Percentiles rank a stretch among this genome's conserved stretches.
phyloP scores from a whole-genome alignment of 2,797 vertebrate species.

The Pogoniulus pusillus region DNA sequence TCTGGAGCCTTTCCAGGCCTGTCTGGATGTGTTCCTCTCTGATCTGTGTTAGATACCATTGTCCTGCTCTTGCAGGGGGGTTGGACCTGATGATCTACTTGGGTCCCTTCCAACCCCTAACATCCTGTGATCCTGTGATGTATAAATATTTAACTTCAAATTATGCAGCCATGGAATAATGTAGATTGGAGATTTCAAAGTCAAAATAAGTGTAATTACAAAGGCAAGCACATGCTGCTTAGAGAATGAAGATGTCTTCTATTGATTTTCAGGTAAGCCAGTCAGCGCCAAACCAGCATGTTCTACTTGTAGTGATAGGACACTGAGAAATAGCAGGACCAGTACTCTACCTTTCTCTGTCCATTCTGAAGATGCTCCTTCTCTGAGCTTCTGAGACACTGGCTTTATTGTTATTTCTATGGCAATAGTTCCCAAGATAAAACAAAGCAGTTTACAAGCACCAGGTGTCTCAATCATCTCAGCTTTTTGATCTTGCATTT shows the following conservation, averaged over 20 bases:
- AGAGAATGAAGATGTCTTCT: not conserved
- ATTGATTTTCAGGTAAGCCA: not conserved
- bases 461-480: not conserved
- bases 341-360: not conserved
- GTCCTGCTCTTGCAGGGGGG: too few relatives aligned
- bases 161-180: conserved; percentile 23
- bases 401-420: not conserved
- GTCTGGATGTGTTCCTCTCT: too few relatives aligned
- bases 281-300: not conserved
- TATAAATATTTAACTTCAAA: conserved; percentile 61
- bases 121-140: too few relatives aligned
- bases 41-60: too few relatives aligned
- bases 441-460: not conserved
- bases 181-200: not conserved
- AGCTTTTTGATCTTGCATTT: not conserved
- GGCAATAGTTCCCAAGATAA: not conserved
- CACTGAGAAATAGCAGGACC: not conserved
- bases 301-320: not conserved
- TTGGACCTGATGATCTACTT: too few relatives aligned
- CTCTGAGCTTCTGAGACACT: not conserved
- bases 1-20: too few relatives aligned
- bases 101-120: too few relatives aligned
- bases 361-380: not conserved
- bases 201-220: not conserved
- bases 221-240: not conserved